Evolutionary conservation across 2,888 invertebrate genomes (phyloP).

Genomic region (Girardia tigrina): DNA sequence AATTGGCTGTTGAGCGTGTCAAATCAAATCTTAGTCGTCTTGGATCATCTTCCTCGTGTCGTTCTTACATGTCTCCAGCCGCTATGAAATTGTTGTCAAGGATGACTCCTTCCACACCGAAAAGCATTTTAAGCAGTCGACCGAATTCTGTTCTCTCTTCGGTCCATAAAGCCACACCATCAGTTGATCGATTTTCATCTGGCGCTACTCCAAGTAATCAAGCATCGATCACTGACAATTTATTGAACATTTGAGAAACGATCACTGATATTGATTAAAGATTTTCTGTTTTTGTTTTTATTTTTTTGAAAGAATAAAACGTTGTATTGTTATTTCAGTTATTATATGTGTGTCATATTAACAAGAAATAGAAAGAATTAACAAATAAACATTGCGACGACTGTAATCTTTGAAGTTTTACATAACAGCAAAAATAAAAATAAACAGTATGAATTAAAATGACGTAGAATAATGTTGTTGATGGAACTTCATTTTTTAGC

Average conservation of each 20-base stretch:
- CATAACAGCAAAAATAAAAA: too few species aligned
- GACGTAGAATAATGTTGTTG: too few species aligned
- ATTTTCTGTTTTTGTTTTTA: neutral
- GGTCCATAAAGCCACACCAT: neutral
- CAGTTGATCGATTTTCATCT: neutral
- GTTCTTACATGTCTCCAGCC: neutral
- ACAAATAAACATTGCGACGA: too few species aligned
- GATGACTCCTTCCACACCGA: neutral
- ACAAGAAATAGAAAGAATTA: too few species aligned
- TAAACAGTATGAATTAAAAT: too few species aligned
- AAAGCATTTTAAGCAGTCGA: neutral
- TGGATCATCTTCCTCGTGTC: neutral
- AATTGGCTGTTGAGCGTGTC: neutral
- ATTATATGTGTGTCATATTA: neutral
- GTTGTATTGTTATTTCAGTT: neutral
- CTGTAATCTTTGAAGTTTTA: too few species aligned
- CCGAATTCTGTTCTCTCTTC: neutral
- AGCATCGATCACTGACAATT: neutral
- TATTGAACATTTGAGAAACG: constrained; percentile 17
- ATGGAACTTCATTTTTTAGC: too few species aligned
- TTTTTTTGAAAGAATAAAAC: neutral
- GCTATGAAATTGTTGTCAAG: neutral
- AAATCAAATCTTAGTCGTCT: neutral
- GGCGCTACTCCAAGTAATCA: neutral
- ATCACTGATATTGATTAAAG: neutral